phyloP scores from a whole-genome alignment of 92 coral and sea anemone species.

The Parazoanthus darwini region DNA sequence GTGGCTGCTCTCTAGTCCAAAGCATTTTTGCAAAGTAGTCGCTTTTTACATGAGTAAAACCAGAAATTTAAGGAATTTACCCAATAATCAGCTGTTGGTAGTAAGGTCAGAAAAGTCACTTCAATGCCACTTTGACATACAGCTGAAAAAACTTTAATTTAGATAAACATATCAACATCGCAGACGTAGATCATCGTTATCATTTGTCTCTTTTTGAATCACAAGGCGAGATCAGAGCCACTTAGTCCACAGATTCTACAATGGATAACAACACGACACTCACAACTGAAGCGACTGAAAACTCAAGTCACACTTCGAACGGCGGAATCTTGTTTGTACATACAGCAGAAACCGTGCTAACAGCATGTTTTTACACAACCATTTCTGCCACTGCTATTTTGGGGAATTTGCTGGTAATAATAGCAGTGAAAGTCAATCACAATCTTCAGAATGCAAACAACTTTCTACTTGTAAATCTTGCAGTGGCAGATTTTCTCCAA shows the following conservation, averaged over 20 bases:
- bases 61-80: too few relatives aligned
- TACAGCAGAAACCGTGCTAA: constrained; percentile 2
- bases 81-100: too few relatives aligned
- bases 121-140: too few relatives aligned
- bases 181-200: too few relatives aligned
- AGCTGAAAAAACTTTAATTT: too few relatives aligned
- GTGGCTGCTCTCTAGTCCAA: too few relatives aligned
- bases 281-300: not conserved
- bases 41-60: too few relatives aligned
- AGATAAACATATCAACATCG: too few relatives aligned
- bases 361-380: not conserved
- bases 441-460: constrained; percentile 57
- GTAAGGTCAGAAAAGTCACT: too few relatives aligned
- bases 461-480: constrained; percentile 63
- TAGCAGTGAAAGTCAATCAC: constrained; percentile 41
- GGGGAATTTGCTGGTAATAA: constrained; percentile 66
- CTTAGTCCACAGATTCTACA: not conserved
- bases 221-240: too few relatives aligned
- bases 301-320: not conserved
- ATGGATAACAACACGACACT: not conserved
- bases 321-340: not conserved
- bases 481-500: constrained; percentile 70
- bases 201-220: too few relatives aligned
- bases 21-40: too few relatives aligned
- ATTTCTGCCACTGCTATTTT: constrained; percentile 44